Evolutionary conservation across 2,113 vertebrate genomes (phyloP), one percentile per base, ranked within the genome.

Genomic region (Raja brachyura): DNA sequence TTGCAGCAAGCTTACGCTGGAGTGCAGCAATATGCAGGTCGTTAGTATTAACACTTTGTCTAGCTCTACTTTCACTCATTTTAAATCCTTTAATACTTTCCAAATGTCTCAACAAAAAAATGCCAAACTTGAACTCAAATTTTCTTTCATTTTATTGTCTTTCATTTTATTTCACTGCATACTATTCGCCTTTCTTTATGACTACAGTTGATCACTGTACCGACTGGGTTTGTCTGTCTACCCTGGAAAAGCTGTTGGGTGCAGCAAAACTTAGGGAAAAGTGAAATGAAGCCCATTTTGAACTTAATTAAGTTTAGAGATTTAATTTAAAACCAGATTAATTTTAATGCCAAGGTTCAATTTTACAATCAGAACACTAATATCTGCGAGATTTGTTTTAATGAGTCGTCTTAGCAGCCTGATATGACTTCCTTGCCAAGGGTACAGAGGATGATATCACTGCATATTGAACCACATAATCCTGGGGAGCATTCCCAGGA

Each of bases 11-110:
- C 98, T 96, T 99, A 99, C 95, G 98, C 98, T 11, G 98, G 98
- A 97, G 98, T 99, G 97, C 98, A 99, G 97, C 98, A 99, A 96
- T 99, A 99, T 93, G 98, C 98, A 99, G 98, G 98, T 99, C 97
- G 98, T 98, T 98, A 97, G 97, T 97, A 98, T 97, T 97, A 96
- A 94, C 95, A 94, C 95, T 95, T 95, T 95, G 95, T 94, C 95
- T 94, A 95, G 94, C 95, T 96, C 95, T 93, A 94, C 68, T 20
- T 93, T 73, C 18, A 92, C 31, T 70, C 31, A 39, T 73, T 92
- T 54, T 73, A 54, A 92, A 68, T 25, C 68, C 33, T 92, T 48
- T 22, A 73, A 22, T 54, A 39, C n/a, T 92, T 54, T 92, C 66
- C 73, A 54, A 48, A 73, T 5, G 4, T 63, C 63, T 5, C 83